Percentiles rank a stretch among this genome's conserved stretches.
phyloP scores from a whole-genome alignment of 2,888 invertebrate species.

The Erebia epiphron region DNA sequence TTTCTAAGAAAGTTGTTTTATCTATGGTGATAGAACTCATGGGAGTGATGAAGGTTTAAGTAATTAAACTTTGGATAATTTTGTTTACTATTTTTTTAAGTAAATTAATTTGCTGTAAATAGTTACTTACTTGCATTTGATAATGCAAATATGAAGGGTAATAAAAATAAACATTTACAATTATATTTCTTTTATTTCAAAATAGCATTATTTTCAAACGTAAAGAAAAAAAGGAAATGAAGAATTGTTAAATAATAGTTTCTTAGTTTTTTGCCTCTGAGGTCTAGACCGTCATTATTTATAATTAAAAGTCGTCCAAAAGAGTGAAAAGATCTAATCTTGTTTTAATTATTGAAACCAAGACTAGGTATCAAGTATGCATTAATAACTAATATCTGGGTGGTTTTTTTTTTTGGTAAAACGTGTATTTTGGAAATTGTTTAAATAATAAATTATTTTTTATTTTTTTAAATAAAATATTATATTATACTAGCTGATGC shows the following conservation, averaged over 20 bases:
- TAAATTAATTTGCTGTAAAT: slow-evolving; percentile 6
- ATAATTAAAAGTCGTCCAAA: too few species aligned
- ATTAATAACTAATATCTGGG: too few species aligned
- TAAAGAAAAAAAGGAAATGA: not conserved
- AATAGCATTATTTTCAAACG: slow-evolving; percentile 47
- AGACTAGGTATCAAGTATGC: too few species aligned
- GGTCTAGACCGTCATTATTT: not conserved
- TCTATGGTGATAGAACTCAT: slow-evolving; percentile 58
- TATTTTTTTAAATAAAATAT: too few species aligned
- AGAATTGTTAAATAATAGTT: not conserved
- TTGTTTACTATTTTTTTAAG: not conserved
- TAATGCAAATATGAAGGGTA: slow-evolving; percentile 2
- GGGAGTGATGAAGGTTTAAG: slow-evolving; percentile 48
- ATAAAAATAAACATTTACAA: not conserved
- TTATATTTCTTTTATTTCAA: not conserved
- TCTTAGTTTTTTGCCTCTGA: too few species aligned
- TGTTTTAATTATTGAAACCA: too few species aligned
- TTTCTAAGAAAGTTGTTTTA: slow-evolving; percentile 51
- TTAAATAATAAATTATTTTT: too few species aligned
- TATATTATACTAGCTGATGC: too few species aligned
- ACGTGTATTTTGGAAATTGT: too few species aligned
- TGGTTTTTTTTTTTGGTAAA: too few species aligned
- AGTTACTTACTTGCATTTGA: slow-evolving; percentile 9
- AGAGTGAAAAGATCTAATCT: too few species aligned
- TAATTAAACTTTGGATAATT: slow-evolving; percentile 29